Percentiles rank a stretch among this genome's conserved stretches.
phyloP scores from a whole-genome alignment of 92 coral and sea anemone species.

The Palythoa grandis region DNA sequence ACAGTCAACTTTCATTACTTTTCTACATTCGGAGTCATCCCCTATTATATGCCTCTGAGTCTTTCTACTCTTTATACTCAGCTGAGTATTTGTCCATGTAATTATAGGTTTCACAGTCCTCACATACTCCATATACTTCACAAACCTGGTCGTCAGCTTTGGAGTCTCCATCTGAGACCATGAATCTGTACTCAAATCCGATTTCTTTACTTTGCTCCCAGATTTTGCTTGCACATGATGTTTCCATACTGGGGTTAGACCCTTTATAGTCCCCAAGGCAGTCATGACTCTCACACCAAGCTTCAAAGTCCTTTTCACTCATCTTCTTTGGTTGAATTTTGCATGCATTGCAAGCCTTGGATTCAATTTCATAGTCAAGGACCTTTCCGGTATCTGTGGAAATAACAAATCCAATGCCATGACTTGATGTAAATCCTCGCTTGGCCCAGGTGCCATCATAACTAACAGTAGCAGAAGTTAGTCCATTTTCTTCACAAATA shows the following conservation, averaged over 20 bases:
- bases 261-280: slow-evolving; percentile 40
- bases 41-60: slow-evolving; percentile 15
- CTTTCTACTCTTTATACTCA: slow-evolving; percentile 34
- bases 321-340: slow-evolving; percentile 17
- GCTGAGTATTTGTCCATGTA: slow-evolving; percentile 40
- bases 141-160: slow-evolving; percentile 47
- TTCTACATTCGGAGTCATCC: not conserved
- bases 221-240: slow-evolving; percentile 33
- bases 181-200: slow-evolving; percentile 44
- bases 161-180: slow-evolving; percentile 57
- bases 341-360: slow-evolving; percentile 35
- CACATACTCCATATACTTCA: slow-evolving; percentile 37
- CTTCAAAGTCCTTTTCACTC: slow-evolving; percentile 25
- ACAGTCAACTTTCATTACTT: slow-evolving; percentile 23
- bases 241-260: slow-evolving; percentile 54
- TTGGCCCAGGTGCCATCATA: slow-evolving; percentile 37
- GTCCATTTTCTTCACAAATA: not conserved
- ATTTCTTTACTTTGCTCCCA: slow-evolving; percentile 37
- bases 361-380: slow-evolving; percentile 33
- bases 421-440: slow-evolving; percentile 27
- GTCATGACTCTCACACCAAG: slow-evolving; percentile 28
- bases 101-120: slow-evolving; percentile 33
- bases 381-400: slow-evolving; percentile 26
- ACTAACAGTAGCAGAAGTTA: slow-evolving; percentile 1
- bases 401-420: slow-evolving; percentile 24